These are phyloP conservation scores for Holotrichia oblita DNA, from an alignment of 1,140 invertebrate genomes.

Conservation along the genomic window DNA sequence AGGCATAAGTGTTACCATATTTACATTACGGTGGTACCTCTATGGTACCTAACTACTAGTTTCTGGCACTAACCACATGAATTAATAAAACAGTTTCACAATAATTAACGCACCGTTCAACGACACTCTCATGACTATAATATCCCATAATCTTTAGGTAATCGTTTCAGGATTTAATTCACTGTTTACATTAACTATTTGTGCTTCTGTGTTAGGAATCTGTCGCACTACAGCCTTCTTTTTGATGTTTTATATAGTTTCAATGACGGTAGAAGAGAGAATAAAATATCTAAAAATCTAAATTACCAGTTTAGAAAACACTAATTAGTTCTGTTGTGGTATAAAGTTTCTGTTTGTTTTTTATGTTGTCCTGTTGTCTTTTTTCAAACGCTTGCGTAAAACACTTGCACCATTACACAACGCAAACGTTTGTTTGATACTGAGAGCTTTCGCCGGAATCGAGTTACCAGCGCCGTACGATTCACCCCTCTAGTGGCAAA, in stretches of 20 bases:
- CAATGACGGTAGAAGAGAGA: not conserved
- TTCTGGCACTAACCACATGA: constrained; percentile 30
- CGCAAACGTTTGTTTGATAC: constrained; percentile 40
- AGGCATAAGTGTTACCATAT: constrained; percentile 68
- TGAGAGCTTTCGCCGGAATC: constrained; percentile 39
- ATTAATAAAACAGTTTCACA: constrained; percentile 20
- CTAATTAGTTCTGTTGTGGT: constrained; percentile 18
- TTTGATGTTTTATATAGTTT: not conserved
- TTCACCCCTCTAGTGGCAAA: constrained; percentile 37
- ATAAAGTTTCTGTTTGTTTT: constrained; percentile 29
- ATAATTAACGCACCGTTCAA: not conserved
- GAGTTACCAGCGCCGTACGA: constrained; percentile 37
- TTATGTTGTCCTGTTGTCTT: constrained; percentile 2
- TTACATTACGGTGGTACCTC: constrained; percentile 47
- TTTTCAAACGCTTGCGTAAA: constrained; percentile 36
- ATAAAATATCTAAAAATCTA: constrained; percentile 15
- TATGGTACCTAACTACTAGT: constrained; percentile 13
- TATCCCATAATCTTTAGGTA: not conserved
- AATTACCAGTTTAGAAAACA: constrained; percentile 16
- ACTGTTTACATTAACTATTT: not conserved
- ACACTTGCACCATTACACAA: constrained; percentile 23
- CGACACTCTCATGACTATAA: constrained; percentile 1
- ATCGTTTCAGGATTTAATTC: not conserved
- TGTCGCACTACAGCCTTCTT: not conserved
- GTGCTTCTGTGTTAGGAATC: not conserved